Conservation (phyloP, 2,797 vertebrate genomes). For the Arnoldichthys spilopterus region DNA sequence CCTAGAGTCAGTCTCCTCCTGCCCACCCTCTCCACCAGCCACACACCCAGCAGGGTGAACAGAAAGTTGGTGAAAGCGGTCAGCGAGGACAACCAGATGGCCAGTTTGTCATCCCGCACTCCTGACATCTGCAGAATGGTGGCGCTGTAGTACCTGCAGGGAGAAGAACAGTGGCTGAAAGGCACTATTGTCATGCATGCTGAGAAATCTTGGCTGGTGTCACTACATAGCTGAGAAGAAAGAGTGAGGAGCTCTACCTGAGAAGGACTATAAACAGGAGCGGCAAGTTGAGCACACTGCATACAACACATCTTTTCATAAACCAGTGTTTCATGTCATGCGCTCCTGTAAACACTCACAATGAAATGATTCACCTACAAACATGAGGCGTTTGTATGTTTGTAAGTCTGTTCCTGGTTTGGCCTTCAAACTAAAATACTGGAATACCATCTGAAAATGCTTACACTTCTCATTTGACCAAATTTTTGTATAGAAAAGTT, state of each 20-base stretch:
- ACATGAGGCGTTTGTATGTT: too few species aligned
- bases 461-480: too few species aligned
- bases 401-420: too few species aligned
- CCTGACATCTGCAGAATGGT: conserved; percentile 99
- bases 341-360: too few species aligned
- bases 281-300: too few species aligned
- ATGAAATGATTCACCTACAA: too few species aligned
- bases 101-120: conserved; percentile 89
- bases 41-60: conserved; percentile 94
- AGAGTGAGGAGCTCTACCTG: neutral
- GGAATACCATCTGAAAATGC: too few species aligned
- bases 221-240: neutral
- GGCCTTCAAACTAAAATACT: too few species aligned
- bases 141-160: conserved; percentile 94
- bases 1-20: conserved; percentile 91
- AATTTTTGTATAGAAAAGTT: too few species aligned
- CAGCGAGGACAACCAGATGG: conserved; percentile 94
- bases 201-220: neutral
- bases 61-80: conserved; percentile 95
- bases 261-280: too few species aligned
- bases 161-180: conserved; percentile 14
- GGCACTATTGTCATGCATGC: neutral
- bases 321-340: too few species aligned
- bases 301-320: too few species aligned
- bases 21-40: conserved; percentile 95